Evolutionary conservation across 2,797 vertebrate genomes (phyloP).

Genomic region (Epinephelus malabaricus): DNA sequence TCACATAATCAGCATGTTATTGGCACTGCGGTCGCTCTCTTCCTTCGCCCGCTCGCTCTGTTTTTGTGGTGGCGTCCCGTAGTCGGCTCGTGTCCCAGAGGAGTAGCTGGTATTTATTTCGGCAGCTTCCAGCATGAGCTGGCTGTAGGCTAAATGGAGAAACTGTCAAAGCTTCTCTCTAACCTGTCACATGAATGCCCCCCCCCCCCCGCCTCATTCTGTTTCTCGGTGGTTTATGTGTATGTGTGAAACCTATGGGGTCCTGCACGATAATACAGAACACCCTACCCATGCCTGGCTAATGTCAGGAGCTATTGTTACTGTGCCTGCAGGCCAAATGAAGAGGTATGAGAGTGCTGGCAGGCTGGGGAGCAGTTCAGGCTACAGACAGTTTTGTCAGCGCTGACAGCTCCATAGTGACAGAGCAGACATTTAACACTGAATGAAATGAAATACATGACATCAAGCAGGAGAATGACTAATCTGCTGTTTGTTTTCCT

Average conservation of each 20-base stretch:
- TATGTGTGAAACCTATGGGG: constrained; percentile 66
- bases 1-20: constrained; percentile 67
- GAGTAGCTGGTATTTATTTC: constrained; percentile 80
- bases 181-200: constrained; percentile 79
- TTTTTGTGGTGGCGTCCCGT: constrained; percentile 65
- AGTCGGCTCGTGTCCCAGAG: constrained; percentile 71
- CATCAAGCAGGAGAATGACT: constrained; percentile 74
- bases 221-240: constrained; percentile 51
- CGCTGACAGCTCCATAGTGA: constrained; percentile 77
- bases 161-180: constrained; percentile 80
- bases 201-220: constrained; percentile 18
- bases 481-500: constrained; percentile 79
- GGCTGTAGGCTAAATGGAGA: constrained; percentile 80
- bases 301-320: constrained; percentile 80
- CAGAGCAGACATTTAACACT: constrained; percentile 77
- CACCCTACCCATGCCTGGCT: constrained; percentile 71
- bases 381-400: constrained; percentile 72
- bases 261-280: constrained; percentile 70
- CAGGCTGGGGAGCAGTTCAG: constrained; percentile 68
- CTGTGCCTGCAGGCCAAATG: constrained; percentile 72
- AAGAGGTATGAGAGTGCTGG: constrained; percentile 73
- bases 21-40: constrained; percentile 52
- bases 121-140: constrained; percentile 72
- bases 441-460: constrained; percentile 80
- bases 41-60: constrained; percentile 50